Evolutionary conservation across 2,797 vertebrate species (phyloP), one percentile per base, ranked within the genome.

Genomic region (Sus cebifrons): DNA sequence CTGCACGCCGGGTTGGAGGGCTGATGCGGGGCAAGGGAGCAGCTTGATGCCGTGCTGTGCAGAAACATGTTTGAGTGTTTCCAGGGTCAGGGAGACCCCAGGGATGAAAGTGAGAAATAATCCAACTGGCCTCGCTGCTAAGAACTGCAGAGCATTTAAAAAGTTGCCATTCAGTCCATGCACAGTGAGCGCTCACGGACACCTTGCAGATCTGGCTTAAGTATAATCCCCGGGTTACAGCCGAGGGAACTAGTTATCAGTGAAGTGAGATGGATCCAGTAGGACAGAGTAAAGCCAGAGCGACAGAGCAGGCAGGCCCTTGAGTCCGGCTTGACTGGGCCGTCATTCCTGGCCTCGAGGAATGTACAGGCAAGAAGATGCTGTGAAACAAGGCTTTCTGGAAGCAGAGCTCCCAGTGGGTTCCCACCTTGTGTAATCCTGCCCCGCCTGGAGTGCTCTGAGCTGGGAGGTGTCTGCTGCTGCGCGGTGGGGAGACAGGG

Each of bases 61-160:
- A 78, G 79, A 32, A 20, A 0, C 3, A 0, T 36, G 40, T 32
- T 18, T 77, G 78, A 68, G 6, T 54, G 14, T 79, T 75, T 62
- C 16, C 40, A 65, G 92, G 85, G 70, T 86, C 54, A 14, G 9
- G 49, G 89, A 74, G 82, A 89, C 25, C 29, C 64, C 67, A 18
- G 7, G 21, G 29, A 25, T 4, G 20, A 27, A 3, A 7, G n/a
- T 65, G 49, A 40, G 68, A 13, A 20, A 4, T 12, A 6, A 29
- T 36, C 44, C 13, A 56, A 36, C 54, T 5, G 21, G 27, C 60
- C 25, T 4, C 6, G 23, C 54, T 21, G 25, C 93, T 21, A 1
- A 85, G 92, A 52, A 16, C 32, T 8, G 27, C 44, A 60, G 86
- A 44, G 23, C 14, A 20, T 27, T 49, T 86, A n/a, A 17, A 68